Percentiles rank a stretch among this genome's conserved stretches.
Conservation (phyloP, 2,797 vertebrate genomes). For the Oophaga sylvatica region DNA sequence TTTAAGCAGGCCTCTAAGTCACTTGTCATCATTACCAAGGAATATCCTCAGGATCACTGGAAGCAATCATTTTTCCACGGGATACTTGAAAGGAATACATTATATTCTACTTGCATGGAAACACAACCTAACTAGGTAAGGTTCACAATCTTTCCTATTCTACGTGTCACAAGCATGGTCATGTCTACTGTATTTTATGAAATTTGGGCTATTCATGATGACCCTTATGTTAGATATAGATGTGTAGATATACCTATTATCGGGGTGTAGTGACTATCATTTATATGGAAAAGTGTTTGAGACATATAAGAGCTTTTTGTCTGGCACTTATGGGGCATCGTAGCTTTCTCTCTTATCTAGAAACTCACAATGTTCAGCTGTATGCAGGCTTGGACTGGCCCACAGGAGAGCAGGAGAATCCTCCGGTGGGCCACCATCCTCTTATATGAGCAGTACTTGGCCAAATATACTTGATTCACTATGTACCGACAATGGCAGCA, state of each 20-base stretch:
- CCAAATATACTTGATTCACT: no score
- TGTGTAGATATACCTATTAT: background rate
- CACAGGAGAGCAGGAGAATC: no score
- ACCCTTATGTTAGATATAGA: background rate
- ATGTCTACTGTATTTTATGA: background rate
- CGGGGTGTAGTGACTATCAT: no score
- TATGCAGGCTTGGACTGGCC: no score
- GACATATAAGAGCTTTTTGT: background rate
- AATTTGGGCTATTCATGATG: background rate
- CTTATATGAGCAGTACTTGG: no score
- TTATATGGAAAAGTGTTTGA: background rate
- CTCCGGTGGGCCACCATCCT: no score
- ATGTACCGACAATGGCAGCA: no score
- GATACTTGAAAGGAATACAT: background rate
- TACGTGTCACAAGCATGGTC: background rate
- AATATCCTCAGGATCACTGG: conserved; percentile 5
- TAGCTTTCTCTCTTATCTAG: background rate
- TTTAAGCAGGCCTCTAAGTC: conserved; percentile 29
- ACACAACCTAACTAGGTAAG: conserved; percentile 23
- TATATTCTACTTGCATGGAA: conserved; percentile 18
- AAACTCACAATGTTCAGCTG: background rate
- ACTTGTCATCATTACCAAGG: conserved; percentile 16
- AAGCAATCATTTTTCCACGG: background rate
- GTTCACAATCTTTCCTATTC: background rate
- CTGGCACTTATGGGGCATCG: background rate